Conservation (phyloP, 1,140 invertebrate species). For the Capitella teleta region DNA sequence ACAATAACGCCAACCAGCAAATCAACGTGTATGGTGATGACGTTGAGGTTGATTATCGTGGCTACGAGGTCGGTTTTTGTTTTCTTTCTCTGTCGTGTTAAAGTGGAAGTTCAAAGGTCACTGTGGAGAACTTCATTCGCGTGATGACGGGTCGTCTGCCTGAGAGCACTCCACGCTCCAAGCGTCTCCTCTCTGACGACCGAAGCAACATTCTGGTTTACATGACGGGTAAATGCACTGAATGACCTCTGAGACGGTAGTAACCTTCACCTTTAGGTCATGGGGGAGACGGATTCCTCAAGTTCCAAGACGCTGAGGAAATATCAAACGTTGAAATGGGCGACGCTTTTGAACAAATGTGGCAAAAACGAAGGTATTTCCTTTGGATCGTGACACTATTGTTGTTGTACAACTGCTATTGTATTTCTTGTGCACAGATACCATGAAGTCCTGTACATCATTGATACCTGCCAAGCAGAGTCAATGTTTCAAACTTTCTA, state of each 20-base stretch:
- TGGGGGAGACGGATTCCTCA: conserved; percentile 96
- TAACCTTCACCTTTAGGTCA: conserved; percentile 58
- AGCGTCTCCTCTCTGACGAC: conserved; percentile 89
- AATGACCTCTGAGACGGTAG: not conserved
- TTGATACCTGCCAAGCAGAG: conserved; percentile 97
- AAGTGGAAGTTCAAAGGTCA: conserved; percentile 62
- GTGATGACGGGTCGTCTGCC: conserved; percentile 82
- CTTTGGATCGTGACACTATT: not conserved
- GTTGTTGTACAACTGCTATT: not conserved
- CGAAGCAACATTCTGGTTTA: conserved; percentile 96
- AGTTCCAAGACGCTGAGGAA: conserved; percentile 99
- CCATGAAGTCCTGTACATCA: conserved; percentile 96
- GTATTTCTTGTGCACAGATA: conserved; percentile 56
- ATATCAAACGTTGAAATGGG: conserved; percentile 97
- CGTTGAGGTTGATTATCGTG: conserved; percentile 97
- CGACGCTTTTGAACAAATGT: conserved; percentile 99
- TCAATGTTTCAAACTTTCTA: conserved; percentile 98
- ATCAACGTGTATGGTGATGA: conserved; percentile 99
- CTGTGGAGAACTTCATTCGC: conserved; percentile 96
- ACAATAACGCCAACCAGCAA: conserved; percentile 94
- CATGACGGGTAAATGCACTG: conserved; percentile 51
- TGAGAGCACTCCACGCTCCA: conserved; percentile 83
- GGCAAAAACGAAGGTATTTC: conserved; percentile 79
- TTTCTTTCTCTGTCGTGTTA: no score
- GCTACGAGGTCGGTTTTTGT: conserved; percentile 66